These are phyloP conservation scores for Tricholaema leucomelas DNA, from an alignment of 2,113 vertebrate genomes.

Conservation along the genomic window DNA sequence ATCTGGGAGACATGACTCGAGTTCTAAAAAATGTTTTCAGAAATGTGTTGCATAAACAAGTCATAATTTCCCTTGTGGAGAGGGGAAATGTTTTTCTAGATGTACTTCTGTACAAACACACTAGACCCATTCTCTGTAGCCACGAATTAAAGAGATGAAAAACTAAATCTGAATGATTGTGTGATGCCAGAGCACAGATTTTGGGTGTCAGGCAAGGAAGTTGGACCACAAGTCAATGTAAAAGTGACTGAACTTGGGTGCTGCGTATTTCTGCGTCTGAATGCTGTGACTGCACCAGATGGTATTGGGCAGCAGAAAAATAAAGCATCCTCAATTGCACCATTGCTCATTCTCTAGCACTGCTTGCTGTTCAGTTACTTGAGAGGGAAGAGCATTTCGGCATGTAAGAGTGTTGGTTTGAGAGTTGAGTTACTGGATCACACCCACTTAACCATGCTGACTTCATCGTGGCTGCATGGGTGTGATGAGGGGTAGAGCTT, in stretches of 20 bases:
- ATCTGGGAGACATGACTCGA: slow-evolving; percentile 64
- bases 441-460: not conserved
- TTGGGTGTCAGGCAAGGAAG: not conserved
- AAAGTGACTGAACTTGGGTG: fast-evolving
- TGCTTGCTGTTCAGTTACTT: fast-evolving
- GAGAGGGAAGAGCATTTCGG: not conserved
- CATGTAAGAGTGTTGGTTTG: not conserved
- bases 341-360: fast-evolving
- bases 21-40: slow-evolving; percentile 67
- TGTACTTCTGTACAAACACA: not conserved
- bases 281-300: not conserved
- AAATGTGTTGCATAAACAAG: slow-evolving; percentile 68
- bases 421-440: not conserved
- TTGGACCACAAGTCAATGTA: not conserved
- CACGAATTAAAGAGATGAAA: not conserved
- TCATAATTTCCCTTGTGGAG: slow-evolving; percentile 51
- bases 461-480: not conserved
- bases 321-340: fast-evolving
- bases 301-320: too few relatives aligned
- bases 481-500: not conserved
- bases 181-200: not conserved
- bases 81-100: slow-evolving; percentile 45
- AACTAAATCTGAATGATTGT: fast-evolving
- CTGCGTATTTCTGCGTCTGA: fast-evolving
- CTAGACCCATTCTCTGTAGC: not conserved